Percentiles rank a stretch among this genome's conserved stretches.
These are phyloP conservation scores for Helleia helle DNA, from an alignment of 2,888 invertebrate genomes.

Conservation along the genomic window DNA sequence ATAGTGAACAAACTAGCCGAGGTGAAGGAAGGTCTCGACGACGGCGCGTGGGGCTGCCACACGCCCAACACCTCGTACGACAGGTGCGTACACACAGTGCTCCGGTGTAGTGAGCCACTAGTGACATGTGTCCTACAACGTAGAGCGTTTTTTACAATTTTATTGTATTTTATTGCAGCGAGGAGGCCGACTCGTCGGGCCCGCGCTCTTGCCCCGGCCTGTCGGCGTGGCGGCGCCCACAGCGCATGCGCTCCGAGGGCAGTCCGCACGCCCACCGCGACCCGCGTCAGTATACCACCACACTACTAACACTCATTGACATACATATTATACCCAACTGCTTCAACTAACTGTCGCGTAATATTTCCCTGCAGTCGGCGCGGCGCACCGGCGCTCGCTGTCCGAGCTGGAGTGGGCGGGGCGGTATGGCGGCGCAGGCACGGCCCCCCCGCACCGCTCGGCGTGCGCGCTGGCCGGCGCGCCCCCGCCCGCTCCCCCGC, in stretches of 20 bases:
- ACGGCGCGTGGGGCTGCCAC: constrained; percentile 50
- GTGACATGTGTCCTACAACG: not conserved
- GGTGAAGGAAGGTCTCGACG: constrained; percentile 72
- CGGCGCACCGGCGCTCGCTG: constrained; percentile 80
- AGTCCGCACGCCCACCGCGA: constrained; percentile 35
- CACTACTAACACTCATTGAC: not conserved
- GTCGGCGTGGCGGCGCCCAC: constrained; percentile 52
- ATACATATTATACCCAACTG: not conserved
- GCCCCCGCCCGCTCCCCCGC: constrained; percentile 34
- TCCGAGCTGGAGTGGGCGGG: constrained; percentile 79
- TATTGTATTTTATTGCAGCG: constrained; percentile 29
- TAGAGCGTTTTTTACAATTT: not conserved
- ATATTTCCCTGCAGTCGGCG: constrained; percentile 31
- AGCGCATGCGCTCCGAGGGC: constrained; percentile 45
- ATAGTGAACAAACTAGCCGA: constrained; percentile 79
- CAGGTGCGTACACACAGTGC: constrained; percentile 31
- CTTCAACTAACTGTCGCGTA: not conserved
- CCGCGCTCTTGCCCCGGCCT: constrained; percentile 61
- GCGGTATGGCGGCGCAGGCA: constrained; percentile 60
- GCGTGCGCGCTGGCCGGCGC: constrained; percentile 25
- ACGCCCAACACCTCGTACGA: constrained; percentile 46
- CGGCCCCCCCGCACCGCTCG: constrained; percentile 26
- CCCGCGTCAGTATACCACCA: constrained; percentile 27
- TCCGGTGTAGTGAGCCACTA: not conserved
- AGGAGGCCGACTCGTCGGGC: constrained; percentile 53